Evolutionary conservation across 1,140 invertebrate species (phyloP).

Genomic region (Armadillidium nasatum): DNA sequence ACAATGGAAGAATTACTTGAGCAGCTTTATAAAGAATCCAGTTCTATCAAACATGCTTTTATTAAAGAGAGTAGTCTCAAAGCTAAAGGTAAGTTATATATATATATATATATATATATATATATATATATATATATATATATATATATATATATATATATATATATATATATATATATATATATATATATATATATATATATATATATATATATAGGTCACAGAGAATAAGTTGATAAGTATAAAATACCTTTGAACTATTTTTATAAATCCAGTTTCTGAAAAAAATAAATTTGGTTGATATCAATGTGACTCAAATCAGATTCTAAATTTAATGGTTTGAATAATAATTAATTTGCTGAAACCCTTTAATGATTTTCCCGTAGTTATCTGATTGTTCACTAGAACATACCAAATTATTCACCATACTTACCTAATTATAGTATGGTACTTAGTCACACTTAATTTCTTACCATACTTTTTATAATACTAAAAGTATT

Average conservation of each 20-base stretch:
- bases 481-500: too few relatives aligned
- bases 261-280: neutral
- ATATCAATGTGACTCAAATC: too few relatives aligned
- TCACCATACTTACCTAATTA: neutral
- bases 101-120: neutral
- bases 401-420: neutral
- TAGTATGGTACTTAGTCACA: neutral
- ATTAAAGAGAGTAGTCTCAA: neutral
- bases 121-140: neutral
- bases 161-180: neutral
- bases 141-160: neutral
- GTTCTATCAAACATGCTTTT: neutral
- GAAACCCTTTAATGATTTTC: too few relatives aligned
- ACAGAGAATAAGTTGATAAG: neutral
- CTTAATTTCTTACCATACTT: neutral
- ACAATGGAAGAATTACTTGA: neutral
- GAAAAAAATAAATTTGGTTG: too few relatives aligned
- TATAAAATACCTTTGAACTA: neutral
- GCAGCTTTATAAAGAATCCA: neutral
- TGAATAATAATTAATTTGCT: too few relatives aligned
- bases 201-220: neutral
- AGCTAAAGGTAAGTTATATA: neutral
- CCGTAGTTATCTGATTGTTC: too few relatives aligned
- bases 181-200: neutral
- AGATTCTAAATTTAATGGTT: too few relatives aligned